phyloP scores from a whole-genome alignment of 2,888 invertebrate genomes.

The Tanypteryx hageni region DNA sequence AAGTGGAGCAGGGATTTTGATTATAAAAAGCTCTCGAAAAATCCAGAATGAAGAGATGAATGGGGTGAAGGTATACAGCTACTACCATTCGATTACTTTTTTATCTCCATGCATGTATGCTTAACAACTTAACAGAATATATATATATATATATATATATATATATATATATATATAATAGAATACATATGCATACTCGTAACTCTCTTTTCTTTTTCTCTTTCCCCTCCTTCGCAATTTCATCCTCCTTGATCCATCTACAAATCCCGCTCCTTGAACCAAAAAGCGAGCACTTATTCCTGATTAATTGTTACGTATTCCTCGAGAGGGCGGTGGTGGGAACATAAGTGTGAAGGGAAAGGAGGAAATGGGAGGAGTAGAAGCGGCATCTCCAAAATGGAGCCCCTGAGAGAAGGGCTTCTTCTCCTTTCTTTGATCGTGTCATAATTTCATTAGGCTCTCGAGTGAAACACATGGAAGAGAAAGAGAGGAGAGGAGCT shows the following conservation, averaged over 20 bases:
- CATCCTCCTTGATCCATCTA: not conserved
- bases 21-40: constrained; percentile 50
- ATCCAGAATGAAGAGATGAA: not conserved
- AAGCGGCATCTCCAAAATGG: not conserved
- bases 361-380: not conserved
- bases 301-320: constrained; percentile 47
- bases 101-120: too few relatives aligned
- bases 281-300: constrained; percentile 39
- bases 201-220: not conserved
- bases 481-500: not conserved
- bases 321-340: not conserved
- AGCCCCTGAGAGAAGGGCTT: not conserved
- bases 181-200: not conserved
- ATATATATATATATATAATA: too few relatives aligned
- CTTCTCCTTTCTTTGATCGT: constrained; percentile 32
- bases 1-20: constrained; percentile 11
- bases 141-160: too few relatives aligned
- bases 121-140: too few relatives aligned
- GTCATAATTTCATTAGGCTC: constrained; percentile 37
- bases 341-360: not conserved
- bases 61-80: not conserved
- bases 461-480: not conserved
- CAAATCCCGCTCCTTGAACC: not conserved
- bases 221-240: not conserved
- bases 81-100: not conserved